Evolutionary conservation across 2,888 invertebrate genomes (phyloP), one percentile per base, ranked within the genome.

Genomic region (Zonitis immaculata): DNA sequence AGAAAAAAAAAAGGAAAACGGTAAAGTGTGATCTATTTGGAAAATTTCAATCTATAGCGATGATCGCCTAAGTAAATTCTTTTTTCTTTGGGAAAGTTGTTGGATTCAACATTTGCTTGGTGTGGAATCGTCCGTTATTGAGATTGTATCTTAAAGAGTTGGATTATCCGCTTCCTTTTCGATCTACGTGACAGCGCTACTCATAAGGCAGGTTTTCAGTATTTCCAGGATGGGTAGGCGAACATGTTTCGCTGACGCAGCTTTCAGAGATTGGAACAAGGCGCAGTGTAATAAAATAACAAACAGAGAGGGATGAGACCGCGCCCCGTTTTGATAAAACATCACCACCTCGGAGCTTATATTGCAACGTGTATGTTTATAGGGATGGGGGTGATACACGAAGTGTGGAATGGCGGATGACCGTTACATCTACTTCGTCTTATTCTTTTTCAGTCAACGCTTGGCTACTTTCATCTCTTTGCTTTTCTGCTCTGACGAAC

Each of bases 241-340:
- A 56, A 44, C 32, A 47, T 55, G 57, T 65, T 65, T 53, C 57
- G 67, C 66, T 66, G 67, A 67, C 65, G 65, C 64, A 65, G 63
- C 62, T 60, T 54, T 61, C 62, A 59, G 61, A 64, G 67, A 68
- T 68, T 68, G 66, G 66, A 68, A 68, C 64, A 64, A 62, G 65
- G 66, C 62, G 62, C 63, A 58, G 60, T 61, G 68, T 68, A 69
- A 70, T 68, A 70, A 70, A 69, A 69, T 69, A 69, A 69, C 67
- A 68, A 69, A 68, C 66, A 67, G 63, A 59, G 63, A 66, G 63
- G 65, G 62, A 65, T 62, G 66, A 66, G 62, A 66, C 69, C 68
- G 67, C 69, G 69, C 70, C 69, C 68, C 58, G 60, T 59, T 49
- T 62, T 57, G 60, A 63, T 63, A 63, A 63, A 65, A 62, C 64